Conservation (phyloP, 2,888 invertebrate genomes). For the Eupsilia transversa region DNA sequence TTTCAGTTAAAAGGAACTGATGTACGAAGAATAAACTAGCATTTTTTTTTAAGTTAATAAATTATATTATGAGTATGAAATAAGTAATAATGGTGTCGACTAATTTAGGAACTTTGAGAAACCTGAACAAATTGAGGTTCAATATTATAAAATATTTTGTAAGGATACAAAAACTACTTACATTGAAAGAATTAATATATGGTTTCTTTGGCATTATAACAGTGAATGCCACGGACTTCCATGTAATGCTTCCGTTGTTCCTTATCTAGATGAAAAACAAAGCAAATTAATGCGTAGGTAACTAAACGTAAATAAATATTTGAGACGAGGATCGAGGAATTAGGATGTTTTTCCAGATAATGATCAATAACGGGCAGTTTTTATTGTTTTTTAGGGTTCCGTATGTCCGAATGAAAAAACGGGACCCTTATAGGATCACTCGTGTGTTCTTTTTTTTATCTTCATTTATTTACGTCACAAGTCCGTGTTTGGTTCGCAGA, state of each 20-base stretch:
- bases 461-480: too few relatives aligned
- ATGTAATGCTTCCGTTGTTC: constrained; percentile 22
- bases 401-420: too few relatives aligned
- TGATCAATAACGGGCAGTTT: not conserved
- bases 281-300: not conserved
- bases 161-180: constrained; percentile 6
- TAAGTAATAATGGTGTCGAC: not conserved
- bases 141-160: not conserved
- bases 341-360: not conserved
- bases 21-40: too few relatives aligned
- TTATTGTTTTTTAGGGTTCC: too few relatives aligned
- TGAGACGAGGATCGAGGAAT: too few relatives aligned
- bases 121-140: not conserved
- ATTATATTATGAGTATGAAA: too few relatives aligned
- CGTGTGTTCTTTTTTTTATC: too few relatives aligned
- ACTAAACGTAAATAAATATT: not conserved
- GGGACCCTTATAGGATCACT: too few relatives aligned
- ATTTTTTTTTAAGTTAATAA: too few relatives aligned
- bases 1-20: too few relatives aligned
- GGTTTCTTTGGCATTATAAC: constrained; percentile 2
- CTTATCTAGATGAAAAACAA: constrained; percentile 9
- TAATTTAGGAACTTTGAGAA: not conserved
- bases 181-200: constrained; percentile 16
- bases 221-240: not conserved
- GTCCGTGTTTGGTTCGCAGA: too few relatives aligned